Conservation (phyloP, 2,797 vertebrate genomes). For the Alauda arvensis region DNA sequence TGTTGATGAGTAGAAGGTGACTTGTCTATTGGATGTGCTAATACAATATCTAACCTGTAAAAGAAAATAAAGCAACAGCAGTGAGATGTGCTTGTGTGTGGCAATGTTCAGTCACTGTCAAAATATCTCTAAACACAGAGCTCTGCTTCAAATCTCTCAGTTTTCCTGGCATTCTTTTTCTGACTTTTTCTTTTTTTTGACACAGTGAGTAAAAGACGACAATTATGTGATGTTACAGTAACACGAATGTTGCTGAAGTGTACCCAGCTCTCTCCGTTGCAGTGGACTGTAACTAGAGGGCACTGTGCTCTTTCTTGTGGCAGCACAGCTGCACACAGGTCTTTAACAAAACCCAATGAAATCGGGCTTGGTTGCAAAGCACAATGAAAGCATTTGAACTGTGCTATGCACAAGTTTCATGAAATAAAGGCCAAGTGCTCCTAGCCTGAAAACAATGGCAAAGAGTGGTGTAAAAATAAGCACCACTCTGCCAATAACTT, state of each 20-base stretch:
- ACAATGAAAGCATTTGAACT: conserved; percentile 50
- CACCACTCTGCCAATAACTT: conserved; percentile 39
- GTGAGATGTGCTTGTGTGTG: not conserved
- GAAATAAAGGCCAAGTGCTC: conserved; percentile 56
- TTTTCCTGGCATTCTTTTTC: not conserved
- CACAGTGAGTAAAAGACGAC: not conserved
- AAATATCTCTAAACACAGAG: not conserved
- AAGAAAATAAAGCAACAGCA: conserved; percentile 9
- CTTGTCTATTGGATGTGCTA: conserved; percentile 1
- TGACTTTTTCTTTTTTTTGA: not conserved
- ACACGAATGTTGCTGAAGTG: not conserved
- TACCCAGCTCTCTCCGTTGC: not conserved
- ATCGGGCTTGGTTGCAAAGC: not conserved
- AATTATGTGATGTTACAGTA: not conserved
- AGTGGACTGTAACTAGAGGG: conserved; percentile 47
- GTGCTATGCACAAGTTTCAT: conserved; percentile 26
- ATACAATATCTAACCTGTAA: not conserved
- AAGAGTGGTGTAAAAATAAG: conserved; percentile 28
- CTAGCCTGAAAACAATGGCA: conserved; percentile 17
- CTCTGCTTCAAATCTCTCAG: not conserved
- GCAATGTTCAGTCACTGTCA: conserved; percentile 4
- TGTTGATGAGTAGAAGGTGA: conserved; percentile 5
- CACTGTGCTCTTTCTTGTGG: conserved; percentile 56
- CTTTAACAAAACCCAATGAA: conserved; percentile 28
- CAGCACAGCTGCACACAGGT: not conserved